Conservation (phyloP, 2,888 invertebrate species). For the Lasioglossum malachurum region DNA sequence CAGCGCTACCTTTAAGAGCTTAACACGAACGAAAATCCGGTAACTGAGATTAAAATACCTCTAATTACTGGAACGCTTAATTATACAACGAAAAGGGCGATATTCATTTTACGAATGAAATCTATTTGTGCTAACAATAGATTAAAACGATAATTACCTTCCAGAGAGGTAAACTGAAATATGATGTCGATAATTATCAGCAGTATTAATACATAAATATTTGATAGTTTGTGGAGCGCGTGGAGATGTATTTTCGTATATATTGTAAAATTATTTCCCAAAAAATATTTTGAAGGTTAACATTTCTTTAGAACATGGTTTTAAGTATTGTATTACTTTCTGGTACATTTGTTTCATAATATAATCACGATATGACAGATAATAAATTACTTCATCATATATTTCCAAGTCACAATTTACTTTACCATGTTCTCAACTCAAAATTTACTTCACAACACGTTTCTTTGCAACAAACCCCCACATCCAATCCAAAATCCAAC, state of each 20-base stretch:
- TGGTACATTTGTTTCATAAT: neutral
- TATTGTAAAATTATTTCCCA: neutral
- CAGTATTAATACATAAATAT: neutral
- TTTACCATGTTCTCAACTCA: neutral
- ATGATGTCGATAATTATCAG: neutral
- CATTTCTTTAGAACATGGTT: neutral
- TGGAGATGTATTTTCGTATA: neutral
- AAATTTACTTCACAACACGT: neutral
- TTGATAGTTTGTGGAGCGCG: neutral
- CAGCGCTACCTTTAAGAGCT: neutral
- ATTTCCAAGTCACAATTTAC: neutral
- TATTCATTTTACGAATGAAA: neutral
- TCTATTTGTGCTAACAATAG: neutral
- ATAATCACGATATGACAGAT: neutral
- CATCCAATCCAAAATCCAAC: neutral
- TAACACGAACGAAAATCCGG: neutral
- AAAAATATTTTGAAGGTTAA: neutral
- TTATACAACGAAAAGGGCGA: neutral
- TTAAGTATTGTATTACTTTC: neutral
- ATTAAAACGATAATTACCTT: neutral
- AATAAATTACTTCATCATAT: too few relatives aligned
- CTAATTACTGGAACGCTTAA: neutral
- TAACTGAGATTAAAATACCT: neutral
- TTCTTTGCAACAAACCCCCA: too few relatives aligned
- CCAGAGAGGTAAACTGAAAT: neutral